These are phyloP conservation scores for Craseonycteris thonglongyai DNA, from an alignment of 2,113 vertebrate genomes.

Conservation along the genomic window DNA sequence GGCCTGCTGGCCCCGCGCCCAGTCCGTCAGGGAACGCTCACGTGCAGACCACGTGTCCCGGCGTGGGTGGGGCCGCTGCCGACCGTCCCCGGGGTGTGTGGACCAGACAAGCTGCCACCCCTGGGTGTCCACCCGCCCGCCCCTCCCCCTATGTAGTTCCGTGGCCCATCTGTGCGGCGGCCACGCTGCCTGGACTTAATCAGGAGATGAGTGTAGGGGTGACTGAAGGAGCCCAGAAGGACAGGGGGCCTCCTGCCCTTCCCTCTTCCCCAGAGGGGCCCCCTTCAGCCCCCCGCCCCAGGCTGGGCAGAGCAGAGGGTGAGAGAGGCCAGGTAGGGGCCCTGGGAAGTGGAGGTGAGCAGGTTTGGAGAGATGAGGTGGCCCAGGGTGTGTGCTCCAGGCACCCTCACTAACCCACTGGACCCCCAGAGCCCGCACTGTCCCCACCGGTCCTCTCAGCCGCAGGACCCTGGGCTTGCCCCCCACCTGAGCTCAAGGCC, in stretches of 20 bases:
- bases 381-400: background rate
- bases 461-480: background rate
- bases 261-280: background rate
- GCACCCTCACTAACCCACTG: too few species aligned
- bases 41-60: background rate
- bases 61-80: background rate
- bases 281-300: background rate
- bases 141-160: too few species aligned
- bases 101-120: background rate
- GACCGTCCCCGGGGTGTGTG: fast-evolving
- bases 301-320: background rate
- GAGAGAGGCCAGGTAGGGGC: background rate
- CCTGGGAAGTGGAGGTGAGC: background rate
- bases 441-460: too few species aligned
- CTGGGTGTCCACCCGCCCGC: background rate
- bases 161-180: fast-evolving
- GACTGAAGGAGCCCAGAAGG: background rate
- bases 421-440: background rate
- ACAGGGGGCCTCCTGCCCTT: background rate
- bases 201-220: background rate
- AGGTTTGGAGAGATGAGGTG: background rate
- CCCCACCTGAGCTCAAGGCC: background rate
- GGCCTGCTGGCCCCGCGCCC: background rate
- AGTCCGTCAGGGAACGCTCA: fast-evolving
- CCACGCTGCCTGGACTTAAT: background rate